Percentiles rank a stretch among this genome's conserved stretches.
These are phyloP conservation scores for Megalops atlanticus DNA, from an alignment of 2,113 vertebrate species.

Conservation along the genomic window DNA sequence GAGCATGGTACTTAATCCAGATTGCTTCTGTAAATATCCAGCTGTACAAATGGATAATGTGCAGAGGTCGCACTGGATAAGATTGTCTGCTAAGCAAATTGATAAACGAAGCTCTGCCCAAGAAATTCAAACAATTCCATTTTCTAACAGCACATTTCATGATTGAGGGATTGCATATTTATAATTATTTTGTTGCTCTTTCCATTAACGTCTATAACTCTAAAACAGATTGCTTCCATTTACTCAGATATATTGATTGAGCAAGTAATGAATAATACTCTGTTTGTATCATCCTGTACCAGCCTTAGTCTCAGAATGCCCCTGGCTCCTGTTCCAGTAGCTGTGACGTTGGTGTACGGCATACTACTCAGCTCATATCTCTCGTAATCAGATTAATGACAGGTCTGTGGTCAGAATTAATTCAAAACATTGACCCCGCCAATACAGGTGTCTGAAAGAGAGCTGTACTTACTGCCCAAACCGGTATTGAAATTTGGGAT, in stretches of 20 bases:
- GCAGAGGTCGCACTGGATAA: too few species aligned
- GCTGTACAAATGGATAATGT: too few species aligned
- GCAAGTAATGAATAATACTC: background rate
- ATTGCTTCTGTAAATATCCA: too few species aligned
- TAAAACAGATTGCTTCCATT: background rate
- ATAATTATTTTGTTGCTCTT: too few species aligned
- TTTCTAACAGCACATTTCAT: too few species aligned
- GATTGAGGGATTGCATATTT: too few species aligned
- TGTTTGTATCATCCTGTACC: background rate
- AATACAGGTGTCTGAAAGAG: background rate
- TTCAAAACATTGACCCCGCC: background rate
- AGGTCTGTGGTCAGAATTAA: background rate
- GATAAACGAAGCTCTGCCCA: too few species aligned
- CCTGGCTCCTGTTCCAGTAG: background rate
- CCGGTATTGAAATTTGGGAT: background rate
- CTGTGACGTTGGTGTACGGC: background rate
- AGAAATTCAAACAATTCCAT: too few species aligned
- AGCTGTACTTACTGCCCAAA: background rate
- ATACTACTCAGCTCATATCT: background rate
- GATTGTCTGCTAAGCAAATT: too few species aligned
- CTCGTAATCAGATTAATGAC: slow-evolving; percentile 4
- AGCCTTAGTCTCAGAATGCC: background rate
- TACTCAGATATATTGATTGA: background rate
- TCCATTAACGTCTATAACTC: too few species aligned
- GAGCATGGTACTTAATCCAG: too few species aligned